phyloP scores from a whole-genome alignment of 2,113 vertebrate genomes.

The Odocoileus virginianus region DNA sequence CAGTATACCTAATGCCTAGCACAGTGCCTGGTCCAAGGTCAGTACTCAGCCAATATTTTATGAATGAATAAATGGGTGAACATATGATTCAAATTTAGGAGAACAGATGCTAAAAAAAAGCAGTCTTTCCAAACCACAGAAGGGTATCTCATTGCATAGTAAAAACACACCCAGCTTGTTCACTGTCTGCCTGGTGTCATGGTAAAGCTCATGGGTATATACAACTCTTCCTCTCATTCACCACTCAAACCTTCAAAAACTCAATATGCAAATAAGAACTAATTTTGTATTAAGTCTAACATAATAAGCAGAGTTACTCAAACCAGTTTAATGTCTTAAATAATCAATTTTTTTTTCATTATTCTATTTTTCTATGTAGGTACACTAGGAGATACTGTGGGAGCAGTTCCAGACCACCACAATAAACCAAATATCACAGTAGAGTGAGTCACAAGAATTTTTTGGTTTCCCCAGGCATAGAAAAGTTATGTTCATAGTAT shows the following conservation, averaged over 20 bases:
- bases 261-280: neutral
- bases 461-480: neutral
- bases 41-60: neutral
- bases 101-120: neutral
- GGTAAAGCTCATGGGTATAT: accelerated
- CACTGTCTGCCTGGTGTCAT: neutral
- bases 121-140: neutral
- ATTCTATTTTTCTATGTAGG: neutral
- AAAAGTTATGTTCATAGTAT: neutral
- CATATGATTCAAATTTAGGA: neutral
- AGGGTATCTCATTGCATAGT: neutral
- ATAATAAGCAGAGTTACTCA: neutral
- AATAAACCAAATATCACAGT: neutral
- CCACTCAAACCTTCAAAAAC: neutral
- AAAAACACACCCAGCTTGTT: neutral
- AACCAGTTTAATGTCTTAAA: neutral
- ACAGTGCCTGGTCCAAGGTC: neutral
- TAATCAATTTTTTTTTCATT: neutral
- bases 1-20: neutral
- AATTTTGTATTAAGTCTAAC: neutral
- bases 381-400: neutral
- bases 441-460: neutral
- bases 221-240: neutral
- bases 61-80: neutral
- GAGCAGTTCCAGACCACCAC: neutral